Evolutionary conservation across 2,888 invertebrate species (phyloP).

Genomic region (Vesta saturnalis): DNA sequence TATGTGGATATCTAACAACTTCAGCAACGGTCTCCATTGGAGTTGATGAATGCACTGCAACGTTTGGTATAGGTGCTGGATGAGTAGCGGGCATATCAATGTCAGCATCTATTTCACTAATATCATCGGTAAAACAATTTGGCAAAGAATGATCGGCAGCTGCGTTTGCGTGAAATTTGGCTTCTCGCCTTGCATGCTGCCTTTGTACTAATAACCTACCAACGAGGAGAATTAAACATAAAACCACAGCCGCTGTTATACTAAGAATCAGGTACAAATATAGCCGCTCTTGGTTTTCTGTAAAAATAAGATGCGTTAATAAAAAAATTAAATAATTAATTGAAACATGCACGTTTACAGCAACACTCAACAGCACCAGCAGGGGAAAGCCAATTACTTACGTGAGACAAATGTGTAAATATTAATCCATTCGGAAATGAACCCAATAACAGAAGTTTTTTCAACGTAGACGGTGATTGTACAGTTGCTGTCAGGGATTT

Average conservation of each 20-base stretch:
- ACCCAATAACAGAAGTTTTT: slow-evolving; percentile 68
- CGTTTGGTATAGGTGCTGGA: slow-evolving; percentile 72
- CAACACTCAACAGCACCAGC: slow-evolving; percentile 46
- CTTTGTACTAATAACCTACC: slow-evolving; percentile 76
- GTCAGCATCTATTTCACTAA: slow-evolving; percentile 85
- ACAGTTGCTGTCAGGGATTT: slow-evolving; percentile 62
- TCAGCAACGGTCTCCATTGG: slow-evolving; percentile 58
- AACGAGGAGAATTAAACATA: slow-evolving; percentile 77
- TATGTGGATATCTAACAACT: slow-evolving; percentile 56
- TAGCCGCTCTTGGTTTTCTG: slow-evolving; percentile 83
- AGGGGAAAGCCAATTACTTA: slow-evolving; percentile 64
- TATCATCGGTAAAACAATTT: slow-evolving; percentile 86
- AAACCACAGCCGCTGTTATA: slow-evolving; percentile 74
- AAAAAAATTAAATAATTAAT: neutral
- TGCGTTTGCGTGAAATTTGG: slow-evolving; percentile 74
- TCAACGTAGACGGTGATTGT: slow-evolving; percentile 64
- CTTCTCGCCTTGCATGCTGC: slow-evolving; percentile 69
- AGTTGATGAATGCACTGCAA: slow-evolving; percentile 63
- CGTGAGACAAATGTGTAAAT: slow-evolving; percentile 75
- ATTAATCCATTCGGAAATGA: slow-evolving; percentile 76
- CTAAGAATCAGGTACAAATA: slow-evolving; percentile 86
- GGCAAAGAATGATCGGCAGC: slow-evolving; percentile 80
- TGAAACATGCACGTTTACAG: slow-evolving; percentile 28
- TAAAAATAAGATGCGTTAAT: slow-evolving; percentile 38
- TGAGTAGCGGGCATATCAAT: slow-evolving; percentile 78